These are phyloP conservation scores for Hippocampus zosterae DNA, from an alignment of 2,113 vertebrate species.

Conservation along the genomic window DNA sequence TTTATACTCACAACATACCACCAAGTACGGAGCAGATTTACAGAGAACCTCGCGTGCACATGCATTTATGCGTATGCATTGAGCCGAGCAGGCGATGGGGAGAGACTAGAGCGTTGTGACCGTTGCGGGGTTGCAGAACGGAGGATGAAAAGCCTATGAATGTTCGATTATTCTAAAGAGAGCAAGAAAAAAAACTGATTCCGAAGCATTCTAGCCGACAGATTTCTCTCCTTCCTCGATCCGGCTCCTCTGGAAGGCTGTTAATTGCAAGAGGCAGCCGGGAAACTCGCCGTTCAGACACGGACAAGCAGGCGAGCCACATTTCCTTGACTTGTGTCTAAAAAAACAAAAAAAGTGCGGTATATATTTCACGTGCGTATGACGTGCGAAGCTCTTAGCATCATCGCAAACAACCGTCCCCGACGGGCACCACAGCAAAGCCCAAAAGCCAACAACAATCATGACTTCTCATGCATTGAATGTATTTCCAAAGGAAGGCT, in stretches of 20 bases:
- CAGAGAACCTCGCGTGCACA: constrained; percentile 16
- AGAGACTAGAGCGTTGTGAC: background rate
- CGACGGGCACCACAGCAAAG: background rate
- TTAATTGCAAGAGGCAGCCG: constrained; percentile 38
- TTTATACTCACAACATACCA: constrained; percentile 64
- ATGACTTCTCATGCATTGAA: background rate
- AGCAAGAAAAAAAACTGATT: background rate
- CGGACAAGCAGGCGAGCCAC: constrained; percentile 26
- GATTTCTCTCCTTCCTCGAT: constrained; percentile 10
- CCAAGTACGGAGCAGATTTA: constrained; percentile 28
- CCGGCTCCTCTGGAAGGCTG: constrained; percentile 26
- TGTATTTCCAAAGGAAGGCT: background rate
- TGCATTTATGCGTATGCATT: constrained; percentile 1
- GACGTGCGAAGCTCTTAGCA: constrained; percentile 11
- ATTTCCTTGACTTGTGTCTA: too few species aligned
- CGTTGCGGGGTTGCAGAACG: background rate
- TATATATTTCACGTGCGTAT: constrained; percentile 10
- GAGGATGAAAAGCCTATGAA: background rate
- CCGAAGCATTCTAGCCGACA: background rate
- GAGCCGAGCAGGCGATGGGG: constrained; percentile 15
- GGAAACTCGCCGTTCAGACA: constrained; percentile 42
- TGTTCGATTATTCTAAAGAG: background rate
- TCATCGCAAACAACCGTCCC: background rate
- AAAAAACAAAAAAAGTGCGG: background rate
- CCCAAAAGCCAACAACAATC: background rate